Base-by-base conservation (phyloP, 37 sponge, comb jelly and placozoan species). In the Spongilla lacustris region DNA sequence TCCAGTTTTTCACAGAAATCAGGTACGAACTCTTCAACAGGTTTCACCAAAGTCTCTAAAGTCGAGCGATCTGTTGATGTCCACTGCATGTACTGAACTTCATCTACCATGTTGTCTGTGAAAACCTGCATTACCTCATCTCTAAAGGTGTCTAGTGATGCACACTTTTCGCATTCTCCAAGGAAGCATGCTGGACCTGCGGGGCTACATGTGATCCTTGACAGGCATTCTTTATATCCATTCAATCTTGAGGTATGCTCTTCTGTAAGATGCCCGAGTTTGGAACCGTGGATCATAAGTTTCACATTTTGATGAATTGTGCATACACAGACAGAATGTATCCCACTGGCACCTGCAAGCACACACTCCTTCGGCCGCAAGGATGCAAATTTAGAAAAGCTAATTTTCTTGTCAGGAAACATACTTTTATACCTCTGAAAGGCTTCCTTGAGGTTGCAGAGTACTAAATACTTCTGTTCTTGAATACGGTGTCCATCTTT, bases 301-400 rank as follows among this genome's bases (percentile, higher is more conserved):
- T 76, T 85, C 31, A 75, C 69, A 66, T 85, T 85, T 27, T 85
- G 85, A 67, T 85, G 85, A 22, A 81, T 82, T 32, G 73, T 76
- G 67, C 89, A 83, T 30, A 88, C 89, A 67, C 89, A 88, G 14
- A 88, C 83, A 26, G 89, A 67, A 83, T 88, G 89, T 27, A 84
- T 88, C 31, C 89, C 78, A 67, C 78, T 81, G 32, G 83, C 82
- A 26, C 83, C 89, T 19, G 84, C 83, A 79, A 79, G 79, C 41
- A 79, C 37, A 80, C 90, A 89, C 66, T 79, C 73, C 31, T 58
- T 78, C 8, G 89, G 89, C 36, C 66, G 78, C 27, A 89, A 33
- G 48, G 76, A 73, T 50, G 84, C 71, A 83, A 89, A 89, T 67
- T 84, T 89, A 28, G 90, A 84, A 66, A 89, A 84, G n/a, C 84